These are phyloP conservation scores for Lasioglossum calceatum DNA, from an alignment of 2,888 invertebrate species.

Conservation along the genomic window DNA sequence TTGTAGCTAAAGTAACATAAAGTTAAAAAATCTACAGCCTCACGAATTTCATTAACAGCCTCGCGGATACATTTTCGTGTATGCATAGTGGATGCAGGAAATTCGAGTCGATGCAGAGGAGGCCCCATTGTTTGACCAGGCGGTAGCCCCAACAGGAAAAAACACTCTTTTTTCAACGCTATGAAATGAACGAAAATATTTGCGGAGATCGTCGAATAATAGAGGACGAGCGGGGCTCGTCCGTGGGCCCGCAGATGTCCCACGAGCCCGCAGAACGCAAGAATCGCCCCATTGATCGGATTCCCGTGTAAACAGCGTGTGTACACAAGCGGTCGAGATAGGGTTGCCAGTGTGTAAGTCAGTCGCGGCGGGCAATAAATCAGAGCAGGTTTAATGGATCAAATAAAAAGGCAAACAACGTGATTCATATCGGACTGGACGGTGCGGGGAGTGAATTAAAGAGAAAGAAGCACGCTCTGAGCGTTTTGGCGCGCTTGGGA, in stretches of 20 bases:
- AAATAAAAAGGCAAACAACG: constrained; percentile 22
- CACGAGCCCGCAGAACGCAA: constrained; percentile 6
- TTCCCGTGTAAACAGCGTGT: constrained; percentile 31
- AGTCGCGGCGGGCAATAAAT: constrained; percentile 23
- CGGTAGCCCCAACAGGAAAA: not conserved
- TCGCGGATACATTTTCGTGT: not conserved
- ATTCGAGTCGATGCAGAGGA: not conserved
- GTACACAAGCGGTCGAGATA: constrained; percentile 13
- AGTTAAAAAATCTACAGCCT: too few relatives aligned
- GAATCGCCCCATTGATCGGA: constrained; percentile 26
- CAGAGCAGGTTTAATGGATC: constrained; percentile 15
- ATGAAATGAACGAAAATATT: constrained; percentile 4
- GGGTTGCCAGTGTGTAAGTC: constrained; percentile 17
- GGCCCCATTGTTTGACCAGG: not conserved
- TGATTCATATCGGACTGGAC: constrained; percentile 9
- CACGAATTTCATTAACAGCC: not conserved
- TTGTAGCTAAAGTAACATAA: not conserved
- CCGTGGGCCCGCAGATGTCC: constrained; percentile 21
- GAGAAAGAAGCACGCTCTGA: not conserved
- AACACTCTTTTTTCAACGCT: not conserved
- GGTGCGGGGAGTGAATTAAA: not conserved
- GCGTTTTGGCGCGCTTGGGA: not conserved
- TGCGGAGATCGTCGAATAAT: constrained; percentile 8
- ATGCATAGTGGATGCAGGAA: not conserved
- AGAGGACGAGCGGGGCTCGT: not conserved